phyloP scores from a whole-genome alignment of 2,888 invertebrate species.

The Periphyllus acericola region DNA sequence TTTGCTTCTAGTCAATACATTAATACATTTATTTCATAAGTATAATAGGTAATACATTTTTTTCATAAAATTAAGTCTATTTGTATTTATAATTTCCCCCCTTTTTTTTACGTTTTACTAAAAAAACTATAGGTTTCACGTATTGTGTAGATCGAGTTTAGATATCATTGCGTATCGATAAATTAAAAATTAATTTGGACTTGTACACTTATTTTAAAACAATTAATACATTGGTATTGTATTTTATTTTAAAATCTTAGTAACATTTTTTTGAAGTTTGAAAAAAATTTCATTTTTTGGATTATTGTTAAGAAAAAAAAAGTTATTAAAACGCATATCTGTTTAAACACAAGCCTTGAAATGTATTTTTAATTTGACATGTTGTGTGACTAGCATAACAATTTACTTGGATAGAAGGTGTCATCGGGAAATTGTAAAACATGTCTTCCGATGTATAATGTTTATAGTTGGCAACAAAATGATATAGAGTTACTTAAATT shows the following conservation, averaged over 20 bases:
- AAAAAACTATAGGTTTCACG: no score
- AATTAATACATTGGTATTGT: no score
- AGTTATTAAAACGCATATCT: conserved; percentile 20
- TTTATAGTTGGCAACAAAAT: conserved; percentile 30
- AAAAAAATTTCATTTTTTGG: not conserved
- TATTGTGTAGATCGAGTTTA: no score
- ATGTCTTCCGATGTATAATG: conserved; percentile 3
- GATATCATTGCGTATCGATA: no score
- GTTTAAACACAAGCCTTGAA: not conserved
- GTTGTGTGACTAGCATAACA: not conserved
- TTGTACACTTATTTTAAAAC: no score
- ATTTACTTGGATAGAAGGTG: not conserved
- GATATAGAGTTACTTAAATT: conserved; percentile 7
- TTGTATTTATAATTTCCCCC: no score
- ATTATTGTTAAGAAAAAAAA: not conserved
- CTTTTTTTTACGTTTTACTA: no score
- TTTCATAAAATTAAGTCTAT: no score
- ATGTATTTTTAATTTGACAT: conserved; percentile 1
- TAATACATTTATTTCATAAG: not conserved
- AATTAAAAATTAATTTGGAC: no score
- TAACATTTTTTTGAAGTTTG: not conserved
- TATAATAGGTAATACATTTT: not conserved
- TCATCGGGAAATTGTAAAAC: conserved; percentile 36
- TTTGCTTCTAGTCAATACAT: not conserved
- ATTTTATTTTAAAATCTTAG: no score